A percentile compares a stretch with the other conserved stretches of the same genome.
phyloP scores from a whole-genome alignment of 2,113 vertebrate genomes.

The Phainopepla nitens region DNA sequence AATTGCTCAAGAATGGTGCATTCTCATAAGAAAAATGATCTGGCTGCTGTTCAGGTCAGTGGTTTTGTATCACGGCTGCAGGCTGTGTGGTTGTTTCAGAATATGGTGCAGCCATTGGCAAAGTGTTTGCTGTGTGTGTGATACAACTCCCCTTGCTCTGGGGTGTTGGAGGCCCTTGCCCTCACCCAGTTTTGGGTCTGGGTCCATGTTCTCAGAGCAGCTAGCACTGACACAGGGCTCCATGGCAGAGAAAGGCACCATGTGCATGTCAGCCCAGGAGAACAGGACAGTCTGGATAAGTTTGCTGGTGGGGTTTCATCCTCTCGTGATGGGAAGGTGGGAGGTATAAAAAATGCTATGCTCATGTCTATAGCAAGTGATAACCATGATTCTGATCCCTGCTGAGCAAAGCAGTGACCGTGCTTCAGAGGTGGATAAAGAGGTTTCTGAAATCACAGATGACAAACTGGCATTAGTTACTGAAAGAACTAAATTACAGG shows the following conservation, averaged over 20 bases:
- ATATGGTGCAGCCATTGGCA: background rate
- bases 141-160: background rate
- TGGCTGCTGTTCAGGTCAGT: constrained; percentile 30
- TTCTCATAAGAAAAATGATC: constrained; percentile 7
- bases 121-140: background rate
- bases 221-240: background rate
- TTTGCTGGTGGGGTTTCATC: background rate
- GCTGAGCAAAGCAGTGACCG: background rate
- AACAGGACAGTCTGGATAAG: background rate
- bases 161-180: background rate
- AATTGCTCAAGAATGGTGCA: constrained; percentile 44
- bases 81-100: background rate
- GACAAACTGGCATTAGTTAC: background rate
- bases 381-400: background rate
- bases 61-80: background rate
- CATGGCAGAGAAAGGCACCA: background rate
- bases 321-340: background rate
- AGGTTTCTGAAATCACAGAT: background rate
- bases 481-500: background rate
- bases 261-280: background rate
- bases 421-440: background rate
- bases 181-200: background rate
- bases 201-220: background rate
- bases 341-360: background rate
- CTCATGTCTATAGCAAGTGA: background rate